phyloP scores from a whole-genome alignment of 2,888 invertebrate species.

The Tetragonula carbonaria region DNA sequence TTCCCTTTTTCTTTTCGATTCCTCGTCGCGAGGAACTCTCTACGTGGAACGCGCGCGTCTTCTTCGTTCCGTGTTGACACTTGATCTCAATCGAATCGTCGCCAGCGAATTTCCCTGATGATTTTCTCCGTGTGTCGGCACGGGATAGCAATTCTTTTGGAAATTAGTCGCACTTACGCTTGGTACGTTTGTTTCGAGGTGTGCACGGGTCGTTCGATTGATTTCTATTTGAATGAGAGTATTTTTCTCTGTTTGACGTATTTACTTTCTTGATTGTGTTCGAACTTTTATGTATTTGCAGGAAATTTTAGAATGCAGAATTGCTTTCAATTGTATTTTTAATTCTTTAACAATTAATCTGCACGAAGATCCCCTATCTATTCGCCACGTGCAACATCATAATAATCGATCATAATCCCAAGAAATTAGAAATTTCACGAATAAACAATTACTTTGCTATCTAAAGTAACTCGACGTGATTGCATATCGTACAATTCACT shows the following conservation, averaged over 20 bases:
- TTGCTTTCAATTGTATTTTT: no score
- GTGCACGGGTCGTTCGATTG: no score
- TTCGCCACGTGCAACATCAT: no score
- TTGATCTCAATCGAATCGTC: slow-evolving; percentile 44
- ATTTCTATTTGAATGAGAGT: no score
- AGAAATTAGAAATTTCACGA: no score
- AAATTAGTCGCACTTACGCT: slow-evolving; percentile 24
- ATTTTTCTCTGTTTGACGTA: no score
- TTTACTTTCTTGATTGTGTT: no score
- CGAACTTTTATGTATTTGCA: no score
- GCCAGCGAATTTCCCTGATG: slow-evolving; percentile 20
- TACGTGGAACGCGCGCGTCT: slow-evolving; percentile 15
- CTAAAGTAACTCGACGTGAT: not conserved
- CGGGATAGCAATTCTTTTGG: not conserved
- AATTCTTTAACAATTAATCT: no score
- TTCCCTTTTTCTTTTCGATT: not conserved
- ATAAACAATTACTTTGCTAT: not conserved
- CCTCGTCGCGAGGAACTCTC: slow-evolving; percentile 23
- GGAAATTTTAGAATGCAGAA: no score
- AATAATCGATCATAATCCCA: no score
- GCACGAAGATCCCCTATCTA: no score
- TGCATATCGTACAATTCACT: not conserved
- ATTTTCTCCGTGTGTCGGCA: slow-evolving; percentile 14
- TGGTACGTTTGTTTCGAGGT: not conserved
- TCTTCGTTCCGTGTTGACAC: slow-evolving; percentile 16